Base-by-base conservation (phyloP, 2,888 invertebrate species). In the Drosophila subsilvestris region DNA sequence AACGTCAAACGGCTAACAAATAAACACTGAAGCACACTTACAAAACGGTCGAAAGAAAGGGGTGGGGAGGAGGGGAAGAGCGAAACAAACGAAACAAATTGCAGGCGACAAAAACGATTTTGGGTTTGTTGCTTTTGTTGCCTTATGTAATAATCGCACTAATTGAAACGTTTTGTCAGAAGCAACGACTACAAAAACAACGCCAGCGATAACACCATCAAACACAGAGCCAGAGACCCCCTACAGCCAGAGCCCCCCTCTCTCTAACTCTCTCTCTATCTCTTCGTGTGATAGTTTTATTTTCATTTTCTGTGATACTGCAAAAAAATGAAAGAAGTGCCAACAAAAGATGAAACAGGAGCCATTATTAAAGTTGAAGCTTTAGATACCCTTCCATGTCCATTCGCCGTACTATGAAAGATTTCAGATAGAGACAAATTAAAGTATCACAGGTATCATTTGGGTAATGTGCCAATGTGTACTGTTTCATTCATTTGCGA, bases 131-230 rank as follows among this genome's bases (percentile, higher is more conserved):
- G 50, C 25, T n/a, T 65, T 65, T 66, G 56, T 65, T 53, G 67
- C 44, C 27, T 72, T 72, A 72, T 72, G 66, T 48, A 66, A 71
- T 70, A 63, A 57, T 65, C 66, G 72, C 66, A 53, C 66, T 72
- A 73, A 73, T 73, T 73, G 73, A 73, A 66, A 66, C 66, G 57
- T 50, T 66, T 66, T 66, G 66, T 49, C 63, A 63, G 66, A 63
- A 48, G 66, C 32, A 43, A 25, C 25, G 5, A 51, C 56, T 29
- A 51, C 57, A 50, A 58, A 51, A 32, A 51, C 29, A 58, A 25
- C 14, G 58, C 9, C 45, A 45, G 63, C 49, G 63, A 66, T 66
- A 65, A 48, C 66, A 47, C 66, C 66, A 65, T 56, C 66, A 58
- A 66, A 45, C 56, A 42, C 57, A 66, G 66, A 37, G 32, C 37